These are phyloP conservation scores for Drosophila paranaensis DNA, from an alignment of 2,888 invertebrate species.

Conservation along the genomic window DNA sequence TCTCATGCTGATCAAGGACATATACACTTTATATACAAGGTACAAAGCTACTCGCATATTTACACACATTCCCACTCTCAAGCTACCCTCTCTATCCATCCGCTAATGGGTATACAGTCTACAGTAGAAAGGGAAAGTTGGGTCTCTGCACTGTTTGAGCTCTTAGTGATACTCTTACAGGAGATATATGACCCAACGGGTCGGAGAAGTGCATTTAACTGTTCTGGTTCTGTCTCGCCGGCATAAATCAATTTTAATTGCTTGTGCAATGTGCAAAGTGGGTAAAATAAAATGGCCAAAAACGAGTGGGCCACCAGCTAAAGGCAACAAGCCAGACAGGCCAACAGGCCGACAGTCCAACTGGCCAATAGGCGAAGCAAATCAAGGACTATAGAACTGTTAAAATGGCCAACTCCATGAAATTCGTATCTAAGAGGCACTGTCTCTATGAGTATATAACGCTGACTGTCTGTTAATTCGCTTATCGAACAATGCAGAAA, in stretches of 20 bases:
- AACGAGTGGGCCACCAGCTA: constrained; percentile 8
- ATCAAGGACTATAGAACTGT: constrained; percentile 23
- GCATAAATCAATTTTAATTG: constrained; percentile 79
- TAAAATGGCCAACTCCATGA: constrained; percentile 27
- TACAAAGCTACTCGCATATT: not conserved
- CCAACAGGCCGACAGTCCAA: constrained; percentile 1
- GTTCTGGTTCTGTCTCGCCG: constrained; percentile 71
- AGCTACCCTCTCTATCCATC: not conserved
- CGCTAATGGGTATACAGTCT: not conserved
- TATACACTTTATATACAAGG: not conserved
- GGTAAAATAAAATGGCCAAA: constrained; percentile 55
- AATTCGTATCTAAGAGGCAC: constrained; percentile 1
- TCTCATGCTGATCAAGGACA: not conserved
- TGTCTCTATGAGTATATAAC: not conserved
- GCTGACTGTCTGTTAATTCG: constrained; percentile 2
- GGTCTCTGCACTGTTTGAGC: constrained; percentile 9
- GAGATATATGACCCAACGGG: constrained; percentile 54
- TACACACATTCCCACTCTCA: not conserved
- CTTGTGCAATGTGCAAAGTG: constrained; percentile 71
- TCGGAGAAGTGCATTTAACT: constrained; percentile 72
- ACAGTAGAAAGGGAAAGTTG: constrained; percentile 46
- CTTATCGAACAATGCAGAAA: constrained; percentile 50
- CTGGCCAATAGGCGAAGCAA: constrained; percentile 1
- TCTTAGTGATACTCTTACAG: constrained; percentile 25
- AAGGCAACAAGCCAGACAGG: constrained; percentile 16